Conservation (phyloP, 2,797 vertebrate genomes). For the Allenopithecus nigroviridis region DNA sequence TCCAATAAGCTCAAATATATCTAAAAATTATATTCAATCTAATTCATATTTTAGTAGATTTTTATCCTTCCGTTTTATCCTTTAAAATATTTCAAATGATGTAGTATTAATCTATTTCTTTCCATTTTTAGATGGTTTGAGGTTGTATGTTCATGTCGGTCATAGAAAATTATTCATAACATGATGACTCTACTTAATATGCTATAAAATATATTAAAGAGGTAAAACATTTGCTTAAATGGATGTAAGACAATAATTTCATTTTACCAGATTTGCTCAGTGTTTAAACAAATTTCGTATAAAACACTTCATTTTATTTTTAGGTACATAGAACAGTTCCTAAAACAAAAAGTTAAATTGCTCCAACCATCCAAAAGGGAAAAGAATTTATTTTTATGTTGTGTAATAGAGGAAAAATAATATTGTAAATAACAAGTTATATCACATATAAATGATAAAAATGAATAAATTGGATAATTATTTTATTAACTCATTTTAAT, state of each 20-base stretch:
- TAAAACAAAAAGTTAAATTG: not conserved
- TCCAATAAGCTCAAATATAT: not conserved
- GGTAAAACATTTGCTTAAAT: not conserved
- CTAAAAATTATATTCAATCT: not conserved
- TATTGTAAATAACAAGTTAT: constrained; percentile 14
- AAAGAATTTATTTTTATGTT: not conserved
- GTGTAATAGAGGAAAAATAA: not conserved
- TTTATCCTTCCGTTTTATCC: not conserved
- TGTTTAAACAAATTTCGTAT: not conserved
- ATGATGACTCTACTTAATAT: not conserved
- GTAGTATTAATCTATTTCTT: not conserved
- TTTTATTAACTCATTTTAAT: constrained; percentile 60
- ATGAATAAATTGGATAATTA: constrained; percentile 7
- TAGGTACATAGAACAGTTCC: not conserved
- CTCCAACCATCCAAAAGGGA: not conserved
- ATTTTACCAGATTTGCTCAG: not conserved
- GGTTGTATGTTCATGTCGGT: not conserved
- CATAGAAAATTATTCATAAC: not conserved
- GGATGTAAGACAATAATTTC: not conserved
- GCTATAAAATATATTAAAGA: not conserved
- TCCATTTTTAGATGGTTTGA: not conserved
- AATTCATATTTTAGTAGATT: not conserved
- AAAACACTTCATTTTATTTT: not conserved
- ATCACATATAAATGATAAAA: constrained; percentile 12
- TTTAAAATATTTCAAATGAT: not conserved